Conservation (phyloP, 2,113 vertebrate genomes). For the Anarrhichthys ocellatus region DNA sequence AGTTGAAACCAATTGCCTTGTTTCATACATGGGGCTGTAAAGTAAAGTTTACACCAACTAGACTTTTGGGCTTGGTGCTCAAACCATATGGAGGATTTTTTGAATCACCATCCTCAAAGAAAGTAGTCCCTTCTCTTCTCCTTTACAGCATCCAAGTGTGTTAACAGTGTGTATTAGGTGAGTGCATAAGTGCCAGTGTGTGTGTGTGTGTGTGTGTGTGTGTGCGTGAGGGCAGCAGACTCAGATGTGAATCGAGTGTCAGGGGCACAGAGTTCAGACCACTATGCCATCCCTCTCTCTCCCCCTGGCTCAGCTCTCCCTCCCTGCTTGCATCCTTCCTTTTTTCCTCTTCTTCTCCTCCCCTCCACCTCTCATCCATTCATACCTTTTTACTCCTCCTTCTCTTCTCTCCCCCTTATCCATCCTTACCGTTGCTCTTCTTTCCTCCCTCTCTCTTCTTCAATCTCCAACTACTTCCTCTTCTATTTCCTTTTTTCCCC, state of each 20-base stretch:
- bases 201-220: background rate
- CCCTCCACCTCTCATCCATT: background rate
- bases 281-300: conserved; percentile 54
- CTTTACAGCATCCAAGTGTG: too few relatives aligned
- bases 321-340: conserved; percentile 6
- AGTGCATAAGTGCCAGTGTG: too few relatives aligned
- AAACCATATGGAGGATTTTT: background rate
- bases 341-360: background rate
- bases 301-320: conserved; percentile 18
- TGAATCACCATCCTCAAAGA: background rate
- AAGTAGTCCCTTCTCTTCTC: too few relatives aligned
- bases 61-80: background rate
- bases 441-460: background rate
- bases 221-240: conserved; percentile 66
- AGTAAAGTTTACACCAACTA: too few relatives aligned
- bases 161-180: too few relatives aligned
- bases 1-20: too few relatives aligned
- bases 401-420: too few relatives aligned
- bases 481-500: background rate
- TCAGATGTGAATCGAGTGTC: conserved; percentile 72
- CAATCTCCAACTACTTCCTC: conserved; percentile 6
- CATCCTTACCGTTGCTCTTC: background rate
- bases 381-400: background rate
- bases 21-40: too few relatives aligned
- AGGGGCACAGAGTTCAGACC: conserved; percentile 75